Conservation (phyloP, 2,888 invertebrate species). For the Leptothorax acervorum region DNA sequence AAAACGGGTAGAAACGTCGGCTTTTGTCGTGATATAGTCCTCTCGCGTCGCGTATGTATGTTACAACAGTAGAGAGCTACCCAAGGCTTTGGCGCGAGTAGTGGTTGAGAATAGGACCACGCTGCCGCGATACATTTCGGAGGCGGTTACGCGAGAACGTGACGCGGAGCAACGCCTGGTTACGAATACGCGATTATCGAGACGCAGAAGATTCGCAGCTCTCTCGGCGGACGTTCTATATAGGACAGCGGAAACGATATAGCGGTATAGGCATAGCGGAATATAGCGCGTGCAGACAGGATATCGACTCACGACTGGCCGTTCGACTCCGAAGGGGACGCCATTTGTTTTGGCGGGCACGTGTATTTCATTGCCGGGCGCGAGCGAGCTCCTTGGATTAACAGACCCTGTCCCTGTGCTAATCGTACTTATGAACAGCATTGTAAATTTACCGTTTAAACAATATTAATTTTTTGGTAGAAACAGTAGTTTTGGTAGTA, state of each 20-base stretch:
- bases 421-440: conserved; percentile 72
- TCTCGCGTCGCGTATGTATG: conserved; percentile 37
- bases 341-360: conserved; percentile 84
- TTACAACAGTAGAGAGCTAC: neutral
- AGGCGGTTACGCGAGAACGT: neutral
- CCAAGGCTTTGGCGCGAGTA: neutral
- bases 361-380: conserved; percentile 73
- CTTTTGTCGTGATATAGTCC: conserved; percentile 58
- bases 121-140: neutral
- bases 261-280: conserved; percentile 40
- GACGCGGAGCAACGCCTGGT: neutral
- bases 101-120: neutral
- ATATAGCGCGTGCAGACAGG: conserved; percentile 52
- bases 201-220: neutral
- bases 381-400: neutral
- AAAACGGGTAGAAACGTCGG: conserved; percentile 50
- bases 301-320: conserved; percentile 41
- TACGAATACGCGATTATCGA: neutral
- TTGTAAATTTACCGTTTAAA: conserved; percentile 71
- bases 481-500: neutral
- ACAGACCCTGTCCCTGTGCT: neutral
- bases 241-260: conserved; percentile 14
- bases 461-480: neutral
- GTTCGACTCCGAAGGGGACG: conserved; percentile 75
- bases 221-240: neutral